Conservation (phyloP, 2,888 invertebrate genomes). For the Incurvaria masculella region DNA sequence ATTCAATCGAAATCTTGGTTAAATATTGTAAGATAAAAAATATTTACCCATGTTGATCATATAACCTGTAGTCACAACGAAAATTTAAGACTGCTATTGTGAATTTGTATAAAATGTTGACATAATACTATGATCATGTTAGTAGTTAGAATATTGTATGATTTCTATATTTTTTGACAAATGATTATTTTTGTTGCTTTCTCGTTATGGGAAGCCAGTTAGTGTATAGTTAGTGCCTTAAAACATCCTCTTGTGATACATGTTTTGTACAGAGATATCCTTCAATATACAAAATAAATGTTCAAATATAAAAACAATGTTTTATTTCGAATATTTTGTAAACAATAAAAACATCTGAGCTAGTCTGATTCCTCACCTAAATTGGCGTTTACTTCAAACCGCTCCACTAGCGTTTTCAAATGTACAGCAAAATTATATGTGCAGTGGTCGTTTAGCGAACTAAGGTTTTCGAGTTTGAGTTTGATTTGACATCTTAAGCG, state of each 20-base stretch:
- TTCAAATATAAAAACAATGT: slow-evolving; percentile 20
- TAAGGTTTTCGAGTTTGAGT: too few relatives aligned
- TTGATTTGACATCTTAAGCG: too few relatives aligned
- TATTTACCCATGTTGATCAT: slow-evolving; percentile 22
- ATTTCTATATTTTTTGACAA: slow-evolving; percentile 48
- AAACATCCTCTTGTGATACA: slow-evolving; percentile 53
- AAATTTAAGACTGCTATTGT: slow-evolving; percentile 52
- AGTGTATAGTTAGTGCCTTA: slow-evolving; percentile 34
- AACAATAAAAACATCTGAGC: too few relatives aligned
- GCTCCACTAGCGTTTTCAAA: too few relatives aligned
- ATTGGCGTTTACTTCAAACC: too few relatives aligned
- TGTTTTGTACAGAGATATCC: slow-evolving; percentile 51
- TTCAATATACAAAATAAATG: slow-evolving; percentile 38
- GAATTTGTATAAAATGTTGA: slow-evolving; percentile 14
- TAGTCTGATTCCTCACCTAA: too few relatives aligned
- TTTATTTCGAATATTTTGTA: too few relatives aligned
- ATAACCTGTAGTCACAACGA: slow-evolving; percentile 53
- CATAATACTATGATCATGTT: slow-evolving; percentile 21
- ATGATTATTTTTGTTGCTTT: slow-evolving; percentile 1
- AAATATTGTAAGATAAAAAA: slow-evolving; percentile 15
- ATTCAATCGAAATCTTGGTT: slow-evolving; percentile 21
- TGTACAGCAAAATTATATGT: too few relatives aligned
- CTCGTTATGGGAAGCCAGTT: neutral
- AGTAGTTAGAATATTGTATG: slow-evolving; percentile 29
- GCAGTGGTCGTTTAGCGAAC: too few relatives aligned